phyloP scores from a whole-genome alignment of 2,888 invertebrate genomes.

The Spialia ferax region DNA sequence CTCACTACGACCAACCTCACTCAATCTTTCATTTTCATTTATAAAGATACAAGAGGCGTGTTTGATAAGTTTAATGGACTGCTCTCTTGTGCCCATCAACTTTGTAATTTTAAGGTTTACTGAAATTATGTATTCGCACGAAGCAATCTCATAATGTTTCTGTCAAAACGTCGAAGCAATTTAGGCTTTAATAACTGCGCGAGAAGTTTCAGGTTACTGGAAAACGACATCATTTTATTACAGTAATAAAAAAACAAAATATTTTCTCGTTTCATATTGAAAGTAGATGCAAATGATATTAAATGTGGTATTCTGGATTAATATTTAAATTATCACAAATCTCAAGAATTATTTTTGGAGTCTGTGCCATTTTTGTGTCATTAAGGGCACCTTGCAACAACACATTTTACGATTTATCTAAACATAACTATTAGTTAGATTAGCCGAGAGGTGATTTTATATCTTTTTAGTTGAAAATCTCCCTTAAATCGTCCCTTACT shows the following conservation, averaged over 20 bases:
- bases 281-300: neutral
- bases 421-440: no score
- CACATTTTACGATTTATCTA: no score
- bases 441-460: no score
- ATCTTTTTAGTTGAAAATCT: no score
- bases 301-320: neutral
- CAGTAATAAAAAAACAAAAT: conserved; percentile 27
- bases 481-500: no score
- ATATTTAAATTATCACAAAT: no score
- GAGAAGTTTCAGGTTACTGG: conserved; percentile 15
- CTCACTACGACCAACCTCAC: neutral
- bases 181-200: conserved; percentile 19
- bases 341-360: no score
- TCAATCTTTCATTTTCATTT: conserved; percentile 12
- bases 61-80: conserved; percentile 53
- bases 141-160: conserved; percentile 42
- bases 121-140: conserved; percentile 42
- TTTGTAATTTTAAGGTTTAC: conserved; percentile 46
- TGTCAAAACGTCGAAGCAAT: conserved; percentile 32
- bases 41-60: conserved; percentile 45
- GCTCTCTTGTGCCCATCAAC: conserved; percentile 47
- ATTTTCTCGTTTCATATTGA: conserved; percentile 11
- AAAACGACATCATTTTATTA: conserved; percentile 9
- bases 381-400: no score
- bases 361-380: no score